Percentiles rank a stretch among this genome's conserved stretches.
Conservation (phyloP, 2,888 invertebrate species). For the Phengaris arion region DNA sequence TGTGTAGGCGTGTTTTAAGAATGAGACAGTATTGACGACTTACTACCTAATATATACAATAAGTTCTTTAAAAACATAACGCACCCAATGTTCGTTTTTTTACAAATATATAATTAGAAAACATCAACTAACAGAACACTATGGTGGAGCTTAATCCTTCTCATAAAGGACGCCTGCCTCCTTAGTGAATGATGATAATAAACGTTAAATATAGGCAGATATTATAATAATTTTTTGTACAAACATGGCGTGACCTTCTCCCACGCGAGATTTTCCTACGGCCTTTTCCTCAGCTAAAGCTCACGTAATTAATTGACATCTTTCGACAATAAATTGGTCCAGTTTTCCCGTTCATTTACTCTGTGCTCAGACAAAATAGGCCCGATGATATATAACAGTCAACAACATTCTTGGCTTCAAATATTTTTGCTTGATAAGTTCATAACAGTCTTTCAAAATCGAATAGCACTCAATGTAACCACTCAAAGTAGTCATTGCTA, state of each 20-base stretch:
- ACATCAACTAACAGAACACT: neutral
- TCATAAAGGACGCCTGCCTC: neutral
- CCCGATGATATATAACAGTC: neutral
- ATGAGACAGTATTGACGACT: too few species aligned
- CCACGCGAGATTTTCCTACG: neutral
- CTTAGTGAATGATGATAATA: constrained; percentile 8
- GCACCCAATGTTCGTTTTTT: too few species aligned
- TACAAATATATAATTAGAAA: too few species aligned
- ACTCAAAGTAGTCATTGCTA: too few species aligned
- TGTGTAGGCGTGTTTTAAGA: too few species aligned
- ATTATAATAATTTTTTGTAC: constrained; percentile 32
- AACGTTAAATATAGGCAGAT: constrained; percentile 15
- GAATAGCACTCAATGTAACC: too few species aligned
- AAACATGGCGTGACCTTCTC: constrained; percentile 8
- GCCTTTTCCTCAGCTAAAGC: constrained; percentile 6
- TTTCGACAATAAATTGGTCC: constrained; percentile 19
- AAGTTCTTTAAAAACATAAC: too few species aligned
- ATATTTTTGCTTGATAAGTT: neutral
- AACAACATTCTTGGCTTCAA: neutral
- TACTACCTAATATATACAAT: too few species aligned
- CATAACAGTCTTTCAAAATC: neutral
- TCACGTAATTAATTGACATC: constrained; percentile 18
- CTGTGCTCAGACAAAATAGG: constrained; percentile 4
- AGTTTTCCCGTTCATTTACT: constrained; percentile 13
- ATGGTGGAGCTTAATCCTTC: neutral